Evolutionary conservation across 1,140 invertebrate species (phyloP).

Genomic region (Eciton burchellii): DNA sequence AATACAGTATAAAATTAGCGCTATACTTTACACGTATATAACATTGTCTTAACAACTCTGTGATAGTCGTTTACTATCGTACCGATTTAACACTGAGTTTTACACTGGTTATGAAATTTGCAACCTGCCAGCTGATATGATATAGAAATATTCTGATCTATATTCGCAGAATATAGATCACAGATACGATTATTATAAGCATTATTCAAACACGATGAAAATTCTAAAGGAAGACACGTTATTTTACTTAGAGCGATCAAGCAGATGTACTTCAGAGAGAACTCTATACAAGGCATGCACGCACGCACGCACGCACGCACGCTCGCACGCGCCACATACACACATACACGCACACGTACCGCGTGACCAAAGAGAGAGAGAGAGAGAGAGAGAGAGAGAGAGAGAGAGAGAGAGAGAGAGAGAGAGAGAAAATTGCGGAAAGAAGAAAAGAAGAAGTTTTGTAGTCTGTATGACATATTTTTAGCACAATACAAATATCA

Average conservation of each 20-base stretch:
- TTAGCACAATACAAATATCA: slow-evolving; percentile 78
- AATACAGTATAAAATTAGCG: slow-evolving; percentile 14
- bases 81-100: slow-evolving; percentile 56
- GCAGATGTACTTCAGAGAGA: slow-evolving; percentile 60
- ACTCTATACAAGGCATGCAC: slow-evolving; percentile 53
- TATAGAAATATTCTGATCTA: slow-evolving; percentile 54
- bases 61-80: slow-evolving; percentile 61
- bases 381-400: slow-evolving; percentile 18
- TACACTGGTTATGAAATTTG: slow-evolving; percentile 65
- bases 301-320: not conserved
- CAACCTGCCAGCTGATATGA: slow-evolving; percentile 33
- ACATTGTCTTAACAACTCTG: slow-evolving; percentile 49
- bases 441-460: slow-evolving; percentile 59
- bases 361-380: slow-evolving; percentile 61
- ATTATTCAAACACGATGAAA: slow-evolving; percentile 59
- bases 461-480: slow-evolving; percentile 77
- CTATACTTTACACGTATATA: not conserved
- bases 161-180: slow-evolving; percentile 19
- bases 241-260: slow-evolving; percentile 61
- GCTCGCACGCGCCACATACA: too few species aligned
- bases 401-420: too few species aligned
- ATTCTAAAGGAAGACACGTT: slow-evolving; percentile 66
- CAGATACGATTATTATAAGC: slow-evolving; percentile 44
- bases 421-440: slow-evolving; percentile 29
- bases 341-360: slow-evolving; percentile 18